Conservation (phyloP, 2,888 invertebrate genomes). For the Sericinus montela region DNA sequence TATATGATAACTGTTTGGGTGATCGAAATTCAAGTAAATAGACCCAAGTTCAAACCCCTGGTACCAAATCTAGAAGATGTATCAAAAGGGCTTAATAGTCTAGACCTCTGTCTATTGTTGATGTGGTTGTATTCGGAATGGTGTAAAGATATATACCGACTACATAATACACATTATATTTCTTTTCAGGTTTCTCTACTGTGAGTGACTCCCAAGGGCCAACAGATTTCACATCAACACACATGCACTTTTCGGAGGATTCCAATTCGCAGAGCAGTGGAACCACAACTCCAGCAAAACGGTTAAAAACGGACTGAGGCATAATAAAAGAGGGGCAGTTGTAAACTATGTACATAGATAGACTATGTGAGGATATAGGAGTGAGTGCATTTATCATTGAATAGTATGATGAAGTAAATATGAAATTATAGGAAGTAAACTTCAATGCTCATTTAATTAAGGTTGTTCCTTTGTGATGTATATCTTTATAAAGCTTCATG, state of each 20-base stretch:
- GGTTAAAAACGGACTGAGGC: conserved; percentile 86
- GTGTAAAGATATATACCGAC: no score
- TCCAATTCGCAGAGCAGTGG: conserved; percentile 94
- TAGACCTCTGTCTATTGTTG: no score
- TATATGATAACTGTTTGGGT: no score
- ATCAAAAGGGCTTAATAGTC: no score
- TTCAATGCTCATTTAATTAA: conserved; percentile 3
- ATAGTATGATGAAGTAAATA: neutral
- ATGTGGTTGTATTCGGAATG: no score
- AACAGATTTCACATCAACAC: conserved; percentile 90
- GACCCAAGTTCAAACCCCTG: no score
- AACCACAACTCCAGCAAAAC: conserved; percentile 83
- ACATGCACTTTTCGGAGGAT: conserved; percentile 93
- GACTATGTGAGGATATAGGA: conserved; percentile 1
- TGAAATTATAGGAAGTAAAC: neutral
- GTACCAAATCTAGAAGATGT: no score
- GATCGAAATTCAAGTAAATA: no score
- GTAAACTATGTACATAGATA: conserved; percentile 4
- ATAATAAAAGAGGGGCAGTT: conserved; percentile 20
- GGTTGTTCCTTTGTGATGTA: neutral
- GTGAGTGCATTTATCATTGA: conserved; percentile 8
- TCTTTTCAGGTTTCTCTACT: conserved; percentile 88
- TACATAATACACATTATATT: neutral
- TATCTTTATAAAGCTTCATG: neutral
- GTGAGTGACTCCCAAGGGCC: conserved; percentile 95